Percentiles rank a stretch among this genome's conserved stretches.
Evolutionary conservation across 2,888 invertebrate genomes (phyloP).

Genomic region (Lamproptera curius): DNA sequence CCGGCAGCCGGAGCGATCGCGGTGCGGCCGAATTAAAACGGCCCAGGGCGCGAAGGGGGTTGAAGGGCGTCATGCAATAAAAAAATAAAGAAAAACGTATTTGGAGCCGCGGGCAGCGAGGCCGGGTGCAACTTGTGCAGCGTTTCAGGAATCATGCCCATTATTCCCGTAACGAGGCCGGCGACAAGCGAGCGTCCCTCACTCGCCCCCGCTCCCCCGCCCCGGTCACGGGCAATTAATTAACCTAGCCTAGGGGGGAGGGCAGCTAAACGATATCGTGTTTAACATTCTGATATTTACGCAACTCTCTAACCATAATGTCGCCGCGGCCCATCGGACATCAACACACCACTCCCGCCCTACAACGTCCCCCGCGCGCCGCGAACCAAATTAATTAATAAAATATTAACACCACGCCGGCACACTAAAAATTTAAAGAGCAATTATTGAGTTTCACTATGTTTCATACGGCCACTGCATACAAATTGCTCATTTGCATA

Average conservation of each 20-base stretch:
- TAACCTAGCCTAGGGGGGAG: too few species aligned
- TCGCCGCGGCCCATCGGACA: constrained; percentile 59
- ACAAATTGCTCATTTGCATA: constrained; percentile 64
- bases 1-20: too few species aligned
- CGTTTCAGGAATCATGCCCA: constrained; percentile 56
- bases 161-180: constrained; percentile 71
- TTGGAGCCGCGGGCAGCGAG: constrained; percentile 35
- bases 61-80: constrained; percentile 27
- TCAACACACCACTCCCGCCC: too few species aligned
- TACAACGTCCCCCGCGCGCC: constrained; percentile 37
- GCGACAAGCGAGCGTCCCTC: too few species aligned
- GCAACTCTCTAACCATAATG: constrained; percentile 71
- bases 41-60: too few species aligned
- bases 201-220: constrained; percentile 39
- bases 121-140: constrained; percentile 51
- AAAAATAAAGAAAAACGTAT: constrained; percentile 56
- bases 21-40: constrained; percentile 42
- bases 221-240: constrained; percentile 71
- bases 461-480: constrained; percentile 59
- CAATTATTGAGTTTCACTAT: constrained; percentile 61
- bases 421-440: constrained; percentile 69
- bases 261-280: constrained; percentile 74
- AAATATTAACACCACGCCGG: constrained; percentile 63
- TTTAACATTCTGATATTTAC: constrained; percentile 75
- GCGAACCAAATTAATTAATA: constrained; percentile 66